phyloP scores from a whole-genome alignment of 2,113 vertebrate species.

The Lasiurus borealis region DNA sequence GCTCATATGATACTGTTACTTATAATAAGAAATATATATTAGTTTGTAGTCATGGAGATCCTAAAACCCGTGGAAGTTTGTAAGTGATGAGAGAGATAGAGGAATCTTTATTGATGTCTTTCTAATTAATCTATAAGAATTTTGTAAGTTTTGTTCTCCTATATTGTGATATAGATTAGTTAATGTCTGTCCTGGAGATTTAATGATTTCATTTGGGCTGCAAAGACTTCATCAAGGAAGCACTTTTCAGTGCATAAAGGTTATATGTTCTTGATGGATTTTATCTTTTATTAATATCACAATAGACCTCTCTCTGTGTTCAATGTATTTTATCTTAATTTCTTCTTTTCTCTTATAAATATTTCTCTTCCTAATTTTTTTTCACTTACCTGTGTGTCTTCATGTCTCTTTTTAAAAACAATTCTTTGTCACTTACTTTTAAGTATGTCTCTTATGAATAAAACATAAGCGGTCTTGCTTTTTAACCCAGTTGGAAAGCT shows the following conservation, averaged over 20 bases:
- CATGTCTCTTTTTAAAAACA: neutral
- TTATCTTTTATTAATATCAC: neutral
- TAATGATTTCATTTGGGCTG: neutral
- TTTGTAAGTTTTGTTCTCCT: neutral
- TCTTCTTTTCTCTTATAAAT: neutral
- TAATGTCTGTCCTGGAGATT: too few relatives aligned
- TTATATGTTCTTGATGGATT: neutral
- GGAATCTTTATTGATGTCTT: neutral
- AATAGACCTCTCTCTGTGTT: neutral
- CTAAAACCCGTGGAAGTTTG: neutral
- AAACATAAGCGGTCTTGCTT: neutral
- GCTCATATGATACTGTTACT: neutral
- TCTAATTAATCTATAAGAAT: neutral
- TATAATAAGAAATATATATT: neutral
- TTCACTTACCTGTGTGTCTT: neutral
- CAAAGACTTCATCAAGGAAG: conserved; percentile 20
- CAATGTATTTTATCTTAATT: neutral
- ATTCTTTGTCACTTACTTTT: neutral
- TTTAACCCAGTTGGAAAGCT: neutral
- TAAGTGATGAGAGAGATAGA: neutral
- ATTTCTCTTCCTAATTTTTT: neutral
- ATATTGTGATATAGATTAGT: too few relatives aligned
- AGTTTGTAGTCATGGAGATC: neutral
- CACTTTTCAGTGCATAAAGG: neutral
- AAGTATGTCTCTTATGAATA: conserved; percentile 12